A percentile compares a stretch with the other conserved stretches of the same genome.
These are phyloP conservation scores for Xenopus borealis DNA, from an alignment of 2,113 vertebrate genomes.

Conservation along the genomic window DNA sequence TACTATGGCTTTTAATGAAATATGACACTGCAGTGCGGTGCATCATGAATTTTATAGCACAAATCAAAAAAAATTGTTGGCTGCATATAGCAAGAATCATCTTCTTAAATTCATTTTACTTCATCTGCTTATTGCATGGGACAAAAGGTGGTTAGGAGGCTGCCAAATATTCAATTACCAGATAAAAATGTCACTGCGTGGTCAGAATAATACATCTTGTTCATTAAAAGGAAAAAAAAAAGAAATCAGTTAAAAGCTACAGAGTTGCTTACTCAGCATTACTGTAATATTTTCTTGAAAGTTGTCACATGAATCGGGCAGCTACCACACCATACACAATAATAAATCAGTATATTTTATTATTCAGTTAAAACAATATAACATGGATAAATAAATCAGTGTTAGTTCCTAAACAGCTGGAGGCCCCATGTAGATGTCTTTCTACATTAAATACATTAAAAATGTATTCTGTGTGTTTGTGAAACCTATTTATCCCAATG, in stretches of 20 bases:
- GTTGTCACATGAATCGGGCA: conserved; percentile 2
- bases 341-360: background rate
- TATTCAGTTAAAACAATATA: too few species aligned
- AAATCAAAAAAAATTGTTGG: conserved; percentile 30
- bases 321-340: conserved; percentile 10
- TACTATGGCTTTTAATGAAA: background rate
- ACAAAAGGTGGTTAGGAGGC: conserved; percentile 38
- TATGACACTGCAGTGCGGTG: conserved; percentile 16
- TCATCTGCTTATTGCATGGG: conserved; percentile 39
- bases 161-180: conserved; percentile 46
- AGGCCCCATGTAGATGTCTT: too few species aligned
- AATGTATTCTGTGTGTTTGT: too few species aligned
- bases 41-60: conserved; percentile 28
- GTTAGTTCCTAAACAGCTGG: too few species aligned
- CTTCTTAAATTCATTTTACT: conserved; percentile 40
- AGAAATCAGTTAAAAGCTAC: conserved; percentile 28
- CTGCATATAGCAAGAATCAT: conserved; percentile 28
- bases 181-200: conserved; percentile 46
- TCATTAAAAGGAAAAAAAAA: conserved; percentile 34
- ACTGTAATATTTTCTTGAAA: conserved; percentile 12
- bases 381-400: too few species aligned
- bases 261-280: conserved; percentile 40
- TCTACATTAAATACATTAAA: too few species aligned
- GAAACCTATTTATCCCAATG: too few species aligned
- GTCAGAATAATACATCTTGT: conserved; percentile 43